Evolutionary conservation across 2,113 vertebrate genomes (phyloP).

Genomic region (Cervus canadensis): DNA sequence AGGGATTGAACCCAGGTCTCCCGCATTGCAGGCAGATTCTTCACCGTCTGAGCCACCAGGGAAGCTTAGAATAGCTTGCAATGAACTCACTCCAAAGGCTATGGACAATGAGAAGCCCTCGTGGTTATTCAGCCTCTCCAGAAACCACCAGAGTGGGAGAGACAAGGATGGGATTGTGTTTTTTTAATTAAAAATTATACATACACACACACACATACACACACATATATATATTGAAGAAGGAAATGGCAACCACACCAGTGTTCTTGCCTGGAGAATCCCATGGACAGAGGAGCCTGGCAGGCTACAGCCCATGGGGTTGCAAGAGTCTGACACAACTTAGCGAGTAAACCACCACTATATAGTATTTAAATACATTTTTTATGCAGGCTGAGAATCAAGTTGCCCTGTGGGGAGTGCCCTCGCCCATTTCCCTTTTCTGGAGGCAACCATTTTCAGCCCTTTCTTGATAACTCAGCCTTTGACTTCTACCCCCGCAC

Average conservation of each 20-base stretch:
- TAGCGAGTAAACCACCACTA: neutral
- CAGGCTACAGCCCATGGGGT: neutral
- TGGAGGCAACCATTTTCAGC: neutral
- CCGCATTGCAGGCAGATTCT: neutral
- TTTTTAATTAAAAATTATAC: neutral
- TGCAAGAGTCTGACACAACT: neutral
- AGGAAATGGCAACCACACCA: neutral
- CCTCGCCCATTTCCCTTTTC: neutral
- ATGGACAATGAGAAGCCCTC: neutral
- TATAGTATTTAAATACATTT: neutral
- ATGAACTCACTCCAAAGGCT: neutral
- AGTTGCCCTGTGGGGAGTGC: neutral
- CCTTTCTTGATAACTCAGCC: neutral
- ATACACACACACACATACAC: neutral
- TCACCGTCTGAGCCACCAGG: neutral
- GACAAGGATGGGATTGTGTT: neutral
- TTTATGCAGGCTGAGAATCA: neutral
- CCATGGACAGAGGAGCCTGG: neutral
- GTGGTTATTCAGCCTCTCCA: neutral
- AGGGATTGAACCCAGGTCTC: neutral
- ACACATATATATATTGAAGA: neutral
- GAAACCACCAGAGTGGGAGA: neutral
- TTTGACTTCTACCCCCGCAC: neutral
- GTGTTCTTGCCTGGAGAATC: neutral
- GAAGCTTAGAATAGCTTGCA: neutral